phyloP scores from a whole-genome alignment of 2,113 vertebrate species.

The Anser cygnoides region DNA sequence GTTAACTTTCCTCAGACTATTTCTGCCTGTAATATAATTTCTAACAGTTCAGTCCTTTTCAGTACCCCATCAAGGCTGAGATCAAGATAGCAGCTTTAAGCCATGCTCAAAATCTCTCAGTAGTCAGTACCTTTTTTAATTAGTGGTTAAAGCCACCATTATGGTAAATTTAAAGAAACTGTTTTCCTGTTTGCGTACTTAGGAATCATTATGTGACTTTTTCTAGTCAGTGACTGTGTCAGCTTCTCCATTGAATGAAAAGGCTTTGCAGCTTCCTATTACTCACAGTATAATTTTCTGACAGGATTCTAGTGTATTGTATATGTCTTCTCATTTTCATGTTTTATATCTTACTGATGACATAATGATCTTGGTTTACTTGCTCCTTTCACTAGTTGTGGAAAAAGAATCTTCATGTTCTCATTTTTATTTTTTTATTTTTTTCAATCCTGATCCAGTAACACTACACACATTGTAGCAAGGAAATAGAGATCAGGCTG shows the following conservation, averaged over 20 bases:
- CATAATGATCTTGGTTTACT: not conserved
- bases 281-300: not conserved
- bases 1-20: not conserved
- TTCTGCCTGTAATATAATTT: not conserved
- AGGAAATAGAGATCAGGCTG: not conserved
- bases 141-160: not conserved
- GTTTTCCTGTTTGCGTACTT: not conserved
- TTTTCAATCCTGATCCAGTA: not conserved
- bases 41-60: not conserved
- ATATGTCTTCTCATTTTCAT: not conserved
- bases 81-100: not conserved
- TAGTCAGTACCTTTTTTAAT: not conserved
- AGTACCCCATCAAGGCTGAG: rapidly evolving
- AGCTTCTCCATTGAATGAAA: not conserved
- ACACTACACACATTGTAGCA: not conserved
- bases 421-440: not conserved
- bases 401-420: not conserved
- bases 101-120: not conserved
- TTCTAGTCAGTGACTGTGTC: not conserved
- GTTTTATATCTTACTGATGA: not conserved
- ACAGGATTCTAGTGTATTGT: not conserved
- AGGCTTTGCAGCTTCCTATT: not conserved
- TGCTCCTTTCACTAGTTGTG: not conserved
- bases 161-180: not conserved
- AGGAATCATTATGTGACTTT: not conserved